A percentile compares a stretch with the other conserved stretches of the same genome.
phyloP scores from a whole-genome alignment of 2,888 invertebrate genomes.

The Scaptomyza reducta region DNA sequence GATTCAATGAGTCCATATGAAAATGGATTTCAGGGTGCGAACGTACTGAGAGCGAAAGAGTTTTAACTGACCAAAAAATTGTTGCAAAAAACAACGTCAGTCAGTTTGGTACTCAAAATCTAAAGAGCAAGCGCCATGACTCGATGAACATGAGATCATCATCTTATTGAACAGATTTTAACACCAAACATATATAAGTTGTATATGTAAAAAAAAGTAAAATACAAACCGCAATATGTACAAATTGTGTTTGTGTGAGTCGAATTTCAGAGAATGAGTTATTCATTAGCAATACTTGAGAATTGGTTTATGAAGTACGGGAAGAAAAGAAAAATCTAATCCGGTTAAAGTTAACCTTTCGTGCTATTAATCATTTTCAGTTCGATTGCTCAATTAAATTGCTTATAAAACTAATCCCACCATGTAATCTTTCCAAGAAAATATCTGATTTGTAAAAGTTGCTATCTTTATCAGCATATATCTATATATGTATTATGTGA shows the following conservation, averaged over 20 bases:
- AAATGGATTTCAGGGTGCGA: background rate
- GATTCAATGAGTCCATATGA: slow-evolving; percentile 9
- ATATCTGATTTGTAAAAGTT: background rate
- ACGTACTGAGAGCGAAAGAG: slow-evolving; percentile 11
- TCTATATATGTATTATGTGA: no score
- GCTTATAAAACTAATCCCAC: background rate
- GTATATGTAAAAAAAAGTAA: slow-evolving; percentile 14
- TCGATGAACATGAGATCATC: slow-evolving; percentile 45
- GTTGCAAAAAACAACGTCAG: slow-evolving; percentile 17
- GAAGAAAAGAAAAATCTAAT: background rate
- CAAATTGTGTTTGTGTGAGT: slow-evolving; percentile 14
- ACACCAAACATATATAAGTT: slow-evolving; percentile 13
- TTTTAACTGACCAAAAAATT: slow-evolving; percentile 15
- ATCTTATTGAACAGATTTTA: slow-evolving; percentile 21
- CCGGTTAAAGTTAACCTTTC: background rate
- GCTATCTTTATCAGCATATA: background rate
- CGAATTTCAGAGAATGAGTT: slow-evolving; percentile 4
- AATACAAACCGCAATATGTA: slow-evolving; percentile 8
- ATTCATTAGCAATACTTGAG: slow-evolving; percentile 12
- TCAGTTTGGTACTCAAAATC: slow-evolving; percentile 12
- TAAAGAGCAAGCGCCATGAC: slow-evolving; percentile 17
- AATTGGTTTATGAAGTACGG: background rate
- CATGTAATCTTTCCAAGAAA: background rate
- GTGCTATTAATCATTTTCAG: background rate
- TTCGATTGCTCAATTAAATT: background rate